A percentile compares a stretch with the other conserved stretches of the same genome.
Conservation (phyloP, 2,113 vertebrate species). For the Cichladusa arquata region DNA sequence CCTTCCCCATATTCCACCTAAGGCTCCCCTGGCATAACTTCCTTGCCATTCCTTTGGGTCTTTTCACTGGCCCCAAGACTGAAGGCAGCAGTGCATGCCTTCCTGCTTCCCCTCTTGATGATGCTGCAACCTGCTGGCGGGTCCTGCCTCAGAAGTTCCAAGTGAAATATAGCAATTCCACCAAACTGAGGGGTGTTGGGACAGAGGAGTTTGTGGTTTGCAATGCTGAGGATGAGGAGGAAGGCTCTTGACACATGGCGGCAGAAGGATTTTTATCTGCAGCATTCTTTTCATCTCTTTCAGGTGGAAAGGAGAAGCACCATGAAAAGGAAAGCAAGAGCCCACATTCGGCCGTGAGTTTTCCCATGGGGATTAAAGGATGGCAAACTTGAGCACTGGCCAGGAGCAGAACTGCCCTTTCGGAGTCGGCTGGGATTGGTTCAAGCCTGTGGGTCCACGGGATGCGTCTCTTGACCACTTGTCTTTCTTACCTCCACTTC, state of each 20-base stretch:
- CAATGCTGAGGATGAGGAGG: neutral
- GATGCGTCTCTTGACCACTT: neutral
- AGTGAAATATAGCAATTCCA: neutral
- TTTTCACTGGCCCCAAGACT: too few relatives aligned
- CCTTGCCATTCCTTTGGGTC: too few relatives aligned
- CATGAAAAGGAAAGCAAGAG: neutral
- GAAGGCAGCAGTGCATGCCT: too few relatives aligned
- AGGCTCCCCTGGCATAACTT: too few relatives aligned
- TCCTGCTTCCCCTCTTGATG: too few relatives aligned
- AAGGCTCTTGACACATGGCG: fast-evolving
- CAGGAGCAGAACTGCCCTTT: fast-evolving
- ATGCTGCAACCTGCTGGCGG: too few relatives aligned
- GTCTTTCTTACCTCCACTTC: neutral
- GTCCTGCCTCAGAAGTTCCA: fast-evolving
- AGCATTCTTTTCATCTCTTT: neutral
- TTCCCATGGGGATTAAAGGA: neutral
- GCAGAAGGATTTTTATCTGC: neutral
- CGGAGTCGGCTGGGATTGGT: fast-evolving
- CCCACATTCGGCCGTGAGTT: neutral
- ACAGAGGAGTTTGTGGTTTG: too few relatives aligned
- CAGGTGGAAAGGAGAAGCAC: neutral
- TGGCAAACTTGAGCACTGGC: neutral
- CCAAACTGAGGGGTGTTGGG: too few relatives aligned
- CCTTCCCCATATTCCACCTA: too few relatives aligned
- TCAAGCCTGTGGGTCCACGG: too few relatives aligned